A percentile compares a stretch with the other conserved stretches of the same genome.
Evolutionary conservation across 1,140 invertebrate species (phyloP).

Genomic region (Lepidotrigona ventralis): DNA sequence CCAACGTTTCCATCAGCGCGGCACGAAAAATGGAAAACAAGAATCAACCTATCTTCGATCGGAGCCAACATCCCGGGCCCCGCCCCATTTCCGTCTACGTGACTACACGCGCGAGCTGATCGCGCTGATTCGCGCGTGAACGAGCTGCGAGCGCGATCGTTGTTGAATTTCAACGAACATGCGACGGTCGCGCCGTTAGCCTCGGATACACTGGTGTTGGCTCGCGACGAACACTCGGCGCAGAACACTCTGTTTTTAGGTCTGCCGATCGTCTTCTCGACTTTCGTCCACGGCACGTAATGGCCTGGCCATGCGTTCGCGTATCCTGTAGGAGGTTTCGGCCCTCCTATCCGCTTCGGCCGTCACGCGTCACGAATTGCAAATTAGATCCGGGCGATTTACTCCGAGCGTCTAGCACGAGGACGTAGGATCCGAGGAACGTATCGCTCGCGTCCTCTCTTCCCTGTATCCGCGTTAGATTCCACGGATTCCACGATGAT

Average conservation of each 20-base stretch:
- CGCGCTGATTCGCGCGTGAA: conserved; percentile 14
- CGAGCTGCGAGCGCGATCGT: background rate
- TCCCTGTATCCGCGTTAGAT: conserved; percentile 28
- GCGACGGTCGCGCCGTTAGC: background rate
- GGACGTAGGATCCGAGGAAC: conserved; percentile 21
- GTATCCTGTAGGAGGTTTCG: background rate
- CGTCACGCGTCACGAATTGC: conserved; percentile 48
- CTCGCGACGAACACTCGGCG: conserved; percentile 1
- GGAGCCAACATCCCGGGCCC: background rate
- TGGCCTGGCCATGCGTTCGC: conserved; percentile 19
- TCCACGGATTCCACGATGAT: conserved; percentile 35
- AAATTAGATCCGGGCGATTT: conserved; percentile 55
- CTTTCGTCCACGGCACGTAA: conserved; percentile 34
- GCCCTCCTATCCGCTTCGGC: conserved; percentile 1
- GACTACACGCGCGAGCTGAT: background rate
- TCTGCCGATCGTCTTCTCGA: background rate
- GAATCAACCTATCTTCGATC: background rate
- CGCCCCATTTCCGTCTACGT: background rate
- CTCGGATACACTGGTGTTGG: background rate
- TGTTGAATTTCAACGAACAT: conserved; percentile 31
- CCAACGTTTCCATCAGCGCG: background rate
- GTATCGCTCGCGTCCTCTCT: background rate
- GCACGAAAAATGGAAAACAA: background rate
- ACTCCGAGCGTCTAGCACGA: background rate
- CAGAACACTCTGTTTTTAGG: conserved; percentile 20